A percentile compares a stretch with the other conserved stretches of the same genome.
Conservation (phyloP, 1,140 invertebrate genomes). For the Pseudomyrmex flavicornis region DNA sequence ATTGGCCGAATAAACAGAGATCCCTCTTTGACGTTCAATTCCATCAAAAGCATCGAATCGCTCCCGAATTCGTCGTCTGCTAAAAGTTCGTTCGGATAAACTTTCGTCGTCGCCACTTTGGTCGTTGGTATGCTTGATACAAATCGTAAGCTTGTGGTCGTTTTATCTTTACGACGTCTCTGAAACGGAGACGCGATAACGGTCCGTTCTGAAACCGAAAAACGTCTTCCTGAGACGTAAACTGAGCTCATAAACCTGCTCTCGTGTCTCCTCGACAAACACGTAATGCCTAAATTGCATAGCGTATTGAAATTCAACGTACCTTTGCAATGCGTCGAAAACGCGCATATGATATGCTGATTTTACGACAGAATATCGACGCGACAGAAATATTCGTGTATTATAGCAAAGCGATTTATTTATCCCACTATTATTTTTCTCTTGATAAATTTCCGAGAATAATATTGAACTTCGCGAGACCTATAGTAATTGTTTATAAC, state of each 20-base stretch:
- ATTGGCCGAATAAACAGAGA: slow-evolving; percentile 33
- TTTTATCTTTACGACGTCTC: slow-evolving; percentile 67
- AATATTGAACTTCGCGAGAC: background rate
- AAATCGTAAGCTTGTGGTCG: slow-evolving; percentile 56
- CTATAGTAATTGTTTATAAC: background rate
- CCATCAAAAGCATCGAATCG: slow-evolving; percentile 25
- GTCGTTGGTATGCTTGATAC: slow-evolving; percentile 48
- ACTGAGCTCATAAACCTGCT: slow-evolving; percentile 9
- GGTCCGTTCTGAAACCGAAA: slow-evolving; percentile 23
- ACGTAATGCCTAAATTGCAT: slow-evolving; percentile 38
- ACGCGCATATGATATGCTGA: slow-evolving; percentile 14
- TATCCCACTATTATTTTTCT: background rate
- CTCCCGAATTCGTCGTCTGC: background rate
- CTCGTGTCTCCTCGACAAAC: too few relatives aligned
- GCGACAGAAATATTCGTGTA: slow-evolving; percentile 2
- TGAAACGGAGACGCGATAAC: slow-evolving; percentile 38
- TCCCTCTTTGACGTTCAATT: slow-evolving; percentile 37
- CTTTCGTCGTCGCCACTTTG: background rate
- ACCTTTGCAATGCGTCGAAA: background rate
- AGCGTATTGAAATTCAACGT: slow-evolving; percentile 52
- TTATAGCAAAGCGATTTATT: slow-evolving; percentile 12
- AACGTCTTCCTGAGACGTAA: background rate
- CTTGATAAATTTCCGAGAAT: background rate
- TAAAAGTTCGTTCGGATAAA: slow-evolving; percentile 25
- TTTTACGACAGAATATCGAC: slow-evolving; percentile 20